Evolutionary conservation across 2,113 vertebrate genomes (phyloP), one percentile per base, ranked within the genome.

Genomic region (Platichthys flesus): DNA sequence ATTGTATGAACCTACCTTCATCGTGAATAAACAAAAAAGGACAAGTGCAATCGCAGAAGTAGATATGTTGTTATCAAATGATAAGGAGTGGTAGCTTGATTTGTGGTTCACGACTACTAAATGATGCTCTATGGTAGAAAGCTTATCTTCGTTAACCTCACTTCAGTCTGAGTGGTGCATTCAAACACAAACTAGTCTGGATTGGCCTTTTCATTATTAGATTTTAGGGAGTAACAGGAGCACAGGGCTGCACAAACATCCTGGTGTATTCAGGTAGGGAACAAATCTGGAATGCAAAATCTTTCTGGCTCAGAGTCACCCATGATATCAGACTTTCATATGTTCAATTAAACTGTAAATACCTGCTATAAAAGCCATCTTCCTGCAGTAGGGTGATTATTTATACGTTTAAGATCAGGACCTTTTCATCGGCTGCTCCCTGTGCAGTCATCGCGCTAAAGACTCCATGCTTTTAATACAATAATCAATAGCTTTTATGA

Each of bases 161-260:
- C 57, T 78, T 55, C 26, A 67, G 49, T 63, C 54, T 73, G 60
- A 76, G 54, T 71, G 69, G 79, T 65, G 56, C 62, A 20, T 78
- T 89, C 37, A 70, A 83, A 84, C 62, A 81, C 26, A 67, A 79
- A 81, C 86, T 54, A 26, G n/a, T 45, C 28, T 20, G 59, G 52
- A 85, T 72, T 66, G 65, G 65, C 31, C 58, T 74, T 72, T 71
- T 63, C 42, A 6, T 88, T 82, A 88, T 90, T 90, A 79, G 83
- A 84, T 90, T 85, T 74, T 9, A 58, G 62, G 52, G 68, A 72
- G 73, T 56, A 69, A 68, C 52, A 54, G 42, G 14, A 54, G 14
- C 26, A 49, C 45, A 51, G 55, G 9, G 20, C 75, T 73, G 2
- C 65, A 76, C 65, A 86, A 74, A 79, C 74, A 65, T 74, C 65